Conservation (phyloP, 2,797 vertebrate species). For the Hypotaenidia philippensis region DNA sequence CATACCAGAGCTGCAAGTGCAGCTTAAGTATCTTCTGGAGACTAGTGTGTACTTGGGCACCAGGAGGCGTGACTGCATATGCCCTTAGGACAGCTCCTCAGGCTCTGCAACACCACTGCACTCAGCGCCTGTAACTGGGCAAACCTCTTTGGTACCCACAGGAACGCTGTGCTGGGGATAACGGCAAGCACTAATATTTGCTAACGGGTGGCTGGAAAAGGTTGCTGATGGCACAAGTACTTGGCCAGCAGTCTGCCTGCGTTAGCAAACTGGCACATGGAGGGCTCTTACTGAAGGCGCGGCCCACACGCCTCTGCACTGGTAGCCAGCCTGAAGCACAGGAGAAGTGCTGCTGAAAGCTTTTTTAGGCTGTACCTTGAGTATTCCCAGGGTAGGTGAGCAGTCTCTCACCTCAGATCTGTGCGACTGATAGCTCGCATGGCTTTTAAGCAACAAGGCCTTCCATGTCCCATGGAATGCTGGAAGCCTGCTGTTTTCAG, state of each 20-base stretch:
- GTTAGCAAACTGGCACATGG: not conserved
- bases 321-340: not conserved
- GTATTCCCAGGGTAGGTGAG: not conserved
- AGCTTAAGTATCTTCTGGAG: not conserved
- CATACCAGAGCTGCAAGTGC: not conserved
- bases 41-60: accelerated
- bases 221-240: not conserved
- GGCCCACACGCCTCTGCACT: not conserved
- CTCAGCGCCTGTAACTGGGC: not conserved
- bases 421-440: not conserved
- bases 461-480: not conserved
- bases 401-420: not conserved
- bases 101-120: not conserved
- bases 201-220: not conserved
- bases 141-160: not conserved
- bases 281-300: not conserved
- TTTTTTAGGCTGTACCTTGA: not conserved
- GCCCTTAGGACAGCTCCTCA: not conserved
- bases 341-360: not conserved
- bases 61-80: accelerated
- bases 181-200: not conserved
- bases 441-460: not conserved
- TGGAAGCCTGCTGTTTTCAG: not conserved
- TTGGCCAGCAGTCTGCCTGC: not conserved
- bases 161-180: not conserved